Percentiles rank a stretch among this genome's conserved stretches.
Evolutionary conservation across 2,113 vertebrate genomes (phyloP).

Genomic region (Cranoglanis bouderius): DNA sequence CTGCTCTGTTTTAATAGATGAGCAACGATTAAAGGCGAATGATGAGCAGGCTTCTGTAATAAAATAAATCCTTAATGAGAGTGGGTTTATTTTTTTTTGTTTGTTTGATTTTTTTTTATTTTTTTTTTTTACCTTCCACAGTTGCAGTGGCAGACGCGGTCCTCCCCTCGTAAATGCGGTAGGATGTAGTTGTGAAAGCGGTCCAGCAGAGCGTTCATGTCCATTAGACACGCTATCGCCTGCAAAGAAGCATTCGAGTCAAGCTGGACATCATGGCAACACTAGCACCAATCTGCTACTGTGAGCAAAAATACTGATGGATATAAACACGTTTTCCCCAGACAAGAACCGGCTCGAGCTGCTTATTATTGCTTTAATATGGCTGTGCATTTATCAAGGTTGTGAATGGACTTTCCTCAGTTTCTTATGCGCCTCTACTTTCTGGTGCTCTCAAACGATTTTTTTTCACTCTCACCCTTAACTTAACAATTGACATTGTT

Average conservation of each 20-base stretch:
- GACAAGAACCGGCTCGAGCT: background rate
- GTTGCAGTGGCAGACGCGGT: conserved; percentile 99
- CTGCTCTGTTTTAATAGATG: conserved; percentile 61
- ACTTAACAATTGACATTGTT: background rate
- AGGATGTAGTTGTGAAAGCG: conserved; percentile 99
- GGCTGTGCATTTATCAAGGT: conserved; percentile 7
- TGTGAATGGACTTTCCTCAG: conserved; percentile 37
- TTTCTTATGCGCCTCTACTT: conserved; percentile 15
- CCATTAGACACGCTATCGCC: conserved; percentile 99
- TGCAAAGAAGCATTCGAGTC: conserved; percentile 89
- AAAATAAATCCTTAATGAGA: conserved; percentile 44
- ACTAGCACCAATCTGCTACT: conserved; percentile 63
- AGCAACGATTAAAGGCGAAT: conserved; percentile 26
- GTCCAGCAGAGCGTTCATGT: conserved; percentile 99
- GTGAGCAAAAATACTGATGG: conserved; percentile 39
- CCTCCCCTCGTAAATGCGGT: conserved; percentile 97
- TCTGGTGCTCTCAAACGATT: background rate
- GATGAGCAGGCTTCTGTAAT: conserved; percentile 10
- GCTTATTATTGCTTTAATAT: conserved; percentile 19
- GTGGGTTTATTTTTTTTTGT: conserved; percentile 64
- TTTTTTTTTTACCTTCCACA: conserved; percentile 92
- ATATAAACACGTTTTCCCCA: background rate
- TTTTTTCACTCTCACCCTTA: background rate
- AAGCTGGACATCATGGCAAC: conserved; percentile 84
- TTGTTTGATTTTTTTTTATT: conserved; percentile 70